Evolutionary conservation across 1,140 invertebrate species (phyloP), one percentile per base, ranked within the genome.

Genomic region (Brachionus rotundiformis): DNA sequence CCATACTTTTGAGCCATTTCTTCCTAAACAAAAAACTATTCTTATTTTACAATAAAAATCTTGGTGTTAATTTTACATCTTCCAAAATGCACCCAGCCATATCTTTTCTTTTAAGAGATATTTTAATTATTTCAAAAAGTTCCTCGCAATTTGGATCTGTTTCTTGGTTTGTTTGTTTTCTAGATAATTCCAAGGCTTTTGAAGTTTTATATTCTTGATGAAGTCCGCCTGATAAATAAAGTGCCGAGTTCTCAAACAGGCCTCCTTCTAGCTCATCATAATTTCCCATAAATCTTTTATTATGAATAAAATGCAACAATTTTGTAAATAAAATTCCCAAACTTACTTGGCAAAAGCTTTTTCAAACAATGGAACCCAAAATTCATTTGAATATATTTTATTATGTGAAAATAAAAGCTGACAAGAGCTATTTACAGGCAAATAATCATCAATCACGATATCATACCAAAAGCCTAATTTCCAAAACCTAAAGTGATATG

Each of bases 301-400:
- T 11, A 10, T 3, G 13, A 44, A 44, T 44, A 29, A 76, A 44
- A 8, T 39, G 7, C 5, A 2, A 10, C 1, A 10, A 39, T 2
- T 36, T 36, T 2, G 13, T 39, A 10, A 39, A 10, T 39, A 10
- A 10, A 10, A 10, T 39, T 11, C 33, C 33, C 33, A 36, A 36
- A 65, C 27, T 13, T 79, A 79, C 76, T 86, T 86, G 2, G 86
- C 84, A 76, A 84, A 85, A 10, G 86, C 85, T 82, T 88, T 88
- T 83, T 88, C 87, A 41, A 87, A 39, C 1, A 87, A 83, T 4
- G 87, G 84, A n/a, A 86, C 85, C 87, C 87, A 88, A 81, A 88
- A 88, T 82, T 88, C 87, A n/a, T 82, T 83, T 0, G 83, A 11
- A 59, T 84, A 83, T 3, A 54, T 41, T 2, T 83, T 27, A 63